Percentiles rank a stretch among this genome's conserved stretches.
Evolutionary conservation across 2,888 invertebrate species (phyloP).

Genomic region (Orthonevra nobilis): DNA sequence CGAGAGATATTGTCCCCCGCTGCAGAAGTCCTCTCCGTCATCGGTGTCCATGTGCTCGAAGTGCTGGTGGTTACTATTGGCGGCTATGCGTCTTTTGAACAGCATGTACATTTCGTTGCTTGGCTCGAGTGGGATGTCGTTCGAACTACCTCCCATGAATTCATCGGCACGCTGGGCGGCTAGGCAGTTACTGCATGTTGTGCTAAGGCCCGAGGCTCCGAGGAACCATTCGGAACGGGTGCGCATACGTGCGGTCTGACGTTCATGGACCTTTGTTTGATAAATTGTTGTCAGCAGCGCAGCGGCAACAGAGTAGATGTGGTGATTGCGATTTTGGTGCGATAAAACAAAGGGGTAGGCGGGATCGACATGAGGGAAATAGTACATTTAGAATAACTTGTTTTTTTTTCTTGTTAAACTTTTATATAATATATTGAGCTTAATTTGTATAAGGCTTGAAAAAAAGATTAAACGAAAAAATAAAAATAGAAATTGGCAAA

Average conservation of each 20-base stretch:
- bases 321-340: constrained; percentile 65
- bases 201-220: constrained; percentile 77
- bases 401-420: constrained; percentile 22
- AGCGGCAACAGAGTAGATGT: constrained; percentile 55
- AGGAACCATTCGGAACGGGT: constrained; percentile 99
- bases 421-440: constrained; percentile 26
- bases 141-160: constrained; percentile 73
- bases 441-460: constrained; percentile 7
- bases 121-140: constrained; percentile 68
- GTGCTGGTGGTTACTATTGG: constrained; percentile 34
- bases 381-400: constrained; percentile 56
- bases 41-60: constrained; percentile 77
- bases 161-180: constrained; percentile 73
- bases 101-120: constrained; percentile 72
- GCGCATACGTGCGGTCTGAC: constrained; percentile 97
- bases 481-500: not conserved
- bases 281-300: constrained; percentile 20
- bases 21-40: constrained; percentile 71
- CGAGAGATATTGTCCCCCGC: constrained; percentile 59
- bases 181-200: constrained; percentile 77
- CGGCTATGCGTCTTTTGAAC: constrained; percentile 72
- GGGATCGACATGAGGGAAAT: constrained; percentile 64
- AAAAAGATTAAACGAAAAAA: constrained; percentile 9
- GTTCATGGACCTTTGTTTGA: constrained; percentile 90
- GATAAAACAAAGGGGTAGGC: constrained; percentile 50